Base-by-base conservation (phyloP, 2,797 vertebrate species). In the Eulemur albifrons region DNA sequence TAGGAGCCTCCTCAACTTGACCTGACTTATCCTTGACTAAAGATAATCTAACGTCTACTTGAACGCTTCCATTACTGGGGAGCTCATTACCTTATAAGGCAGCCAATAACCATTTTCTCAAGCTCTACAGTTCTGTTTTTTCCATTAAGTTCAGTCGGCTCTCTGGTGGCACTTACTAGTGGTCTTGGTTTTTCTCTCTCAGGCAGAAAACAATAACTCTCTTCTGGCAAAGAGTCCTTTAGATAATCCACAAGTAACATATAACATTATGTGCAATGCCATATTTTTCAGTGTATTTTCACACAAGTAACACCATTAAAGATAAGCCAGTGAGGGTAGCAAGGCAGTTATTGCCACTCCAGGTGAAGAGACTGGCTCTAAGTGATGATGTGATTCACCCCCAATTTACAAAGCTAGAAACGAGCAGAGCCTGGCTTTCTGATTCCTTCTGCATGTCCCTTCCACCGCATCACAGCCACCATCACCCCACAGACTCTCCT, bases 241-340 rank as follows among this genome's bases (percentile, higher is more conserved):
- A 67, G 38, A 69, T 90, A 90, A 89, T 72, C 50, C 20, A 50
- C 18, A 84, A 88, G 17, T 77, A 87, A 50, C 79, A 54, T 32
- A 35, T 70, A 79, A 90, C 30, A 43, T 54, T 79, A n/a, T 76
- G 45, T 54, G n/a, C 25, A 65, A 35, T 94, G 48, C n/a, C 40
- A 63, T 70, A 30, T 77, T 94, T 67, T 94, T 90, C 25, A 59
- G 40, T 40, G 23, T 30, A 69, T 92, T 94, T 95, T 83, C 91
- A 83, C 40, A 94, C 20, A 80, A 83, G 21, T 92, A 35, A 75
- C 14, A 61, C 67, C 73, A 83, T 20, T 73, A 67, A 94, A 86
- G 76, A 73, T 21, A 89, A 89, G 45, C 43, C 57, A 82, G 20
- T 80, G 32, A 67, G 14, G 85, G 89, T 80, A 89, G 32, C n/a